Evolutionary conservation across 2,888 invertebrate species (phyloP).

Genomic region (Horisme vitalbata): DNA sequence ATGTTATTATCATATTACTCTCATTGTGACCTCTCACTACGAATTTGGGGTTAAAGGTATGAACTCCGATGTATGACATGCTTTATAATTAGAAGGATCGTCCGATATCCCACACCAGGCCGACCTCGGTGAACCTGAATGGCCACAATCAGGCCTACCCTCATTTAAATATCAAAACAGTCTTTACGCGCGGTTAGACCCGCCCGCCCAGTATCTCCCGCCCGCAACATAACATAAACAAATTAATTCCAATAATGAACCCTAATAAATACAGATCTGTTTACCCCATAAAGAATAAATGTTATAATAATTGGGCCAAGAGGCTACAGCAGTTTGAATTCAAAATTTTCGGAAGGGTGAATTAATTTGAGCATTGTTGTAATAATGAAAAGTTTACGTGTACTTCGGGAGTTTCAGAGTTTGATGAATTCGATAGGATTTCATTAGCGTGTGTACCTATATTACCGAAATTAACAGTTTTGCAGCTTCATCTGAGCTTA

Average conservation of each 20-base stretch:
- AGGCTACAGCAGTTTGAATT: constrained; percentile 75
- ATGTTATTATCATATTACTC: no score
- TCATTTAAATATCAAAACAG: constrained; percentile 82
- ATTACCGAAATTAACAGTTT: constrained; percentile 19
- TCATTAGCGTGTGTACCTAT: constrained; percentile 24
- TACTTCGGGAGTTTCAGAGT: constrained; percentile 21
- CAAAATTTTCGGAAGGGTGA: constrained; percentile 71
- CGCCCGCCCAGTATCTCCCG: constrained; percentile 49
- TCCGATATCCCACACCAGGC: constrained; percentile 1
- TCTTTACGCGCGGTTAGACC: constrained; percentile 64
- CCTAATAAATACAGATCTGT: constrained; percentile 80
- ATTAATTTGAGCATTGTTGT: constrained; percentile 65
- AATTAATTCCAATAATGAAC: constrained; percentile 82
- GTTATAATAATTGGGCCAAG: constrained; percentile 79
- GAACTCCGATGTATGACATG: neutral
- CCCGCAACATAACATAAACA: constrained; percentile 79
- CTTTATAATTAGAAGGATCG: constrained; percentile 6
- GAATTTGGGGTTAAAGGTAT: neutral
- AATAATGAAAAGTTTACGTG: constrained; percentile 53
- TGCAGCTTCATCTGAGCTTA: constrained; percentile 23
- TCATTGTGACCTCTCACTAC: no score
- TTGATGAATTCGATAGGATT: constrained; percentile 45
- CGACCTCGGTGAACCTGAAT: constrained; percentile 50
- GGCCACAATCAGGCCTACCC: constrained; percentile 72
- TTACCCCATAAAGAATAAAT: constrained; percentile 80